phyloP scores from a whole-genome alignment of 2,888 invertebrate species.

The Hoplodrina blanda region DNA sequence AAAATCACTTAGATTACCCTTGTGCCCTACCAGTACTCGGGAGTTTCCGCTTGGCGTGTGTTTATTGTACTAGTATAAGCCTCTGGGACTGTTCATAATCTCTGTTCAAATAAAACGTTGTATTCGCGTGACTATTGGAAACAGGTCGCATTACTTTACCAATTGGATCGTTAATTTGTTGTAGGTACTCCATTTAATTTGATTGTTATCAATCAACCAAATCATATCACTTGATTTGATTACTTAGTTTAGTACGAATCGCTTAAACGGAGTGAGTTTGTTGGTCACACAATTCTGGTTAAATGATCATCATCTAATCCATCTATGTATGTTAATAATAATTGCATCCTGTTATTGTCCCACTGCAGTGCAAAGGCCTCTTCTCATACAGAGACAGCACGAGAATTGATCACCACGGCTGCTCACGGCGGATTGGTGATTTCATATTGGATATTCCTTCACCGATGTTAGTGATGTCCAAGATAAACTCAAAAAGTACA shows the following conservation, averaged over 20 bases:
- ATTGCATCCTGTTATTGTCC: too few relatives aligned
- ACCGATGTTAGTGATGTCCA: too few relatives aligned
- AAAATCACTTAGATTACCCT: slow-evolving; percentile 73
- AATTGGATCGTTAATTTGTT: slow-evolving; percentile 62
- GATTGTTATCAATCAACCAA: slow-evolving; percentile 61
- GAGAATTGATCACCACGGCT: too few relatives aligned
- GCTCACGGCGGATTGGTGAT: too few relatives aligned
- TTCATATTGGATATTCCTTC: too few relatives aligned
- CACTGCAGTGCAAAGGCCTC: too few relatives aligned
- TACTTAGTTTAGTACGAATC: slow-evolving; percentile 29
- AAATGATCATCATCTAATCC: too few relatives aligned
- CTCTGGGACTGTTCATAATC: slow-evolving; percentile 62
- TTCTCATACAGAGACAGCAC: too few relatives aligned
- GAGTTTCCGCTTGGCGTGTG: slow-evolving; percentile 66
- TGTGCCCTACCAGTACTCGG: slow-evolving; percentile 48
- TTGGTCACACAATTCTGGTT: background rate
- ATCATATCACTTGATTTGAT: slow-evolving; percentile 48
- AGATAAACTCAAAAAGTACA: too few relatives aligned
- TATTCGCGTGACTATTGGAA: slow-evolving; percentile 63
- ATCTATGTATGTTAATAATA: too few relatives aligned
- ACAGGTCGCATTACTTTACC: slow-evolving; percentile 59
- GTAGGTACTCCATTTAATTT: slow-evolving; percentile 57
- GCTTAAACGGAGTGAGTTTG: slow-evolving; percentile 14
- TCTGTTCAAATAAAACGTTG: slow-evolving; percentile 69
- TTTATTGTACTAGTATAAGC: slow-evolving; percentile 70